These are phyloP conservation scores for Notocelia uddmanniana DNA, from an alignment of 2,888 invertebrate genomes.

Conservation along the genomic window DNA sequence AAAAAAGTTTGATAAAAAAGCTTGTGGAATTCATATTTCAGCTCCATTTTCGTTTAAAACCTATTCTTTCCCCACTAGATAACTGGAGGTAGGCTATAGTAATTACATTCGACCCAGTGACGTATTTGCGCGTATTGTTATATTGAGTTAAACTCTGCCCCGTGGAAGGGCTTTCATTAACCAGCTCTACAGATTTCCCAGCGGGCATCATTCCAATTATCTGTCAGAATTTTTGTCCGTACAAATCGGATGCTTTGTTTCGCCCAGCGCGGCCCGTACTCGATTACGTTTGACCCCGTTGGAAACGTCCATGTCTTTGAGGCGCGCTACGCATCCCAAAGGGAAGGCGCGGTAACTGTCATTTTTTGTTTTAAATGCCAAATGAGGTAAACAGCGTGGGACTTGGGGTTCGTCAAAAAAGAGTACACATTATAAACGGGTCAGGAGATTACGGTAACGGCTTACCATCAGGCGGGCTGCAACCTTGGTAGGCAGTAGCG, in stretches of 20 bases:
- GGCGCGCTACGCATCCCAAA: background rate
- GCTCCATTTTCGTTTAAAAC: background rate
- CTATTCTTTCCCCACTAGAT: background rate
- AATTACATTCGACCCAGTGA: constrained; percentile 6
- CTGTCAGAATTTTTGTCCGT: constrained; percentile 42
- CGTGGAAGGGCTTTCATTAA: constrained; percentile 42
- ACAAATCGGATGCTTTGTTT: constrained; percentile 38
- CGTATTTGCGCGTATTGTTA: constrained; percentile 24
- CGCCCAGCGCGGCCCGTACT: constrained; percentile 9
- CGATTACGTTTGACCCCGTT: constrained; percentile 27
- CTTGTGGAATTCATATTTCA: too few species aligned
- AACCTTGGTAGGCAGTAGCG: too few species aligned
- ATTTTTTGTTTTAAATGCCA: background rate
- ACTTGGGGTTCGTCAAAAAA: too few species aligned
- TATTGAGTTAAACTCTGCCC: constrained; percentile 28
- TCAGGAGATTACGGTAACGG: too few species aligned
- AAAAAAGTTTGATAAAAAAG: too few species aligned
- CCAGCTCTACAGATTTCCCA: constrained; percentile 39
- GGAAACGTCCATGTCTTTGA: background rate
- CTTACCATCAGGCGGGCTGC: too few species aligned
- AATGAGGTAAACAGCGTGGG: background rate
- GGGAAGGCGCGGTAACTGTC: background rate
- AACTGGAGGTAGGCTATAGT: background rate
- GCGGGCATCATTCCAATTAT: constrained; percentile 43
- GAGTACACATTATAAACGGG: too few species aligned